These are phyloP conservation scores for Boleophthalmus pectinirostris DNA, from an alignment of 2,113 vertebrate genomes.

Conservation along the genomic window DNA sequence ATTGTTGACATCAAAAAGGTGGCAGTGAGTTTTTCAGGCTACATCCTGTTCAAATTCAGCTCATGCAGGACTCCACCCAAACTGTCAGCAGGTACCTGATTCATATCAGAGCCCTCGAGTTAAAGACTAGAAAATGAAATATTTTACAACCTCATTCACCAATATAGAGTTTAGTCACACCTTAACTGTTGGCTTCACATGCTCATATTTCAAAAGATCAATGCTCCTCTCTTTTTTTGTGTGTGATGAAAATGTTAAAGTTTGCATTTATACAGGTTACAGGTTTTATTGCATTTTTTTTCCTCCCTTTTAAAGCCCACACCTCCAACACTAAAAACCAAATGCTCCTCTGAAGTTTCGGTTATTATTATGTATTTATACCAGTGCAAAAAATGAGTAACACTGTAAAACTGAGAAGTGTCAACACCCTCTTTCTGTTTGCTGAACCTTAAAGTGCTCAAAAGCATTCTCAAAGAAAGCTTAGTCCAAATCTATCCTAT, in stretches of 20 bases:
- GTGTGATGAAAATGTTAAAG: too few species aligned
- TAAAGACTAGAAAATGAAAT: background rate
- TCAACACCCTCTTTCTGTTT: too few species aligned
- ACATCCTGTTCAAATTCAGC: slow-evolving; percentile 64
- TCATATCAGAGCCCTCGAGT: slow-evolving; percentile 24
- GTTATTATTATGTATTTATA: too few species aligned
- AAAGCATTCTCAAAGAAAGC: too few species aligned
- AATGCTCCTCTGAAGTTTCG: too few species aligned
- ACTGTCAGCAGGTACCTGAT: slow-evolving; percentile 58
- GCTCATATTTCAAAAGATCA: background rate
- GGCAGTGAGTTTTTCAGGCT: slow-evolving; percentile 27
- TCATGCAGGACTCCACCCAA: slow-evolving; percentile 59
- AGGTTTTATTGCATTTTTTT: background rate
- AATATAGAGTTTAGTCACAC: background rate
- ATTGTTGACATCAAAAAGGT: slow-evolving; percentile 25
- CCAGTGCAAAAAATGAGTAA: too few species aligned
- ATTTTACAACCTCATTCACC: background rate
- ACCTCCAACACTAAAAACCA: too few species aligned
- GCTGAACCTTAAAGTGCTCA: too few species aligned
- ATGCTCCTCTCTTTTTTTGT: background rate
- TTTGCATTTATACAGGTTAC: background rate
- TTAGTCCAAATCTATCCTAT: too few species aligned
- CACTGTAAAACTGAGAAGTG: too few species aligned
- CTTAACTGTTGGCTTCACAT: background rate
- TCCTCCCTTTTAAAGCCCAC: too few species aligned